Conservation (phyloP, 2,888 invertebrate genomes). For the Dryocosmus kuriphilus region DNA sequence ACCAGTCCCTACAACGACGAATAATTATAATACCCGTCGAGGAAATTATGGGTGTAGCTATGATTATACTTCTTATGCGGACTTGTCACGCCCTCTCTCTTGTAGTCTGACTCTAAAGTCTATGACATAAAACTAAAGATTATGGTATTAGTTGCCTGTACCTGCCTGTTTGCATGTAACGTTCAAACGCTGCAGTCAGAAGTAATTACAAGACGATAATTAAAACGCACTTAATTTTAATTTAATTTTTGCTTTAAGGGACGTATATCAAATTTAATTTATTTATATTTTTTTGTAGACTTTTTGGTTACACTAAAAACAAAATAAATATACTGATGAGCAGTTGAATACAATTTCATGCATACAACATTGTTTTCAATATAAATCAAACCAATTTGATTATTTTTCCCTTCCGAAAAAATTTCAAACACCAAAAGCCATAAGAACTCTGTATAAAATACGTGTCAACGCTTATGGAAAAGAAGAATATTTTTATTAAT, state of each 20-base stretch:
- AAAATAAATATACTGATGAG: not conserved
- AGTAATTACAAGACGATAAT: slow-evolving; percentile 3
- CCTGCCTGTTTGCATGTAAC: not conserved
- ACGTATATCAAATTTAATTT: not conserved
- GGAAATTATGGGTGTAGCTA: slow-evolving; percentile 32
- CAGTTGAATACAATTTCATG: too few relatives aligned
- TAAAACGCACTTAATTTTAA: not conserved
- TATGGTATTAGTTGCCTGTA: slow-evolving; percentile 12
- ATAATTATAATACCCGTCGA: slow-evolving; percentile 61
- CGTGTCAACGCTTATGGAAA: too few relatives aligned
- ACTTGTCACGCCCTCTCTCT: slow-evolving; percentile 19
- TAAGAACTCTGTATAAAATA: too few relatives aligned
- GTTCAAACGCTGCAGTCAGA: not conserved
- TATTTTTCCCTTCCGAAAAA: too few relatives aligned
- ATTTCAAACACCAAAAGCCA: too few relatives aligned
- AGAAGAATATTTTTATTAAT: too few relatives aligned
- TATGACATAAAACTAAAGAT: slow-evolving; percentile 25
- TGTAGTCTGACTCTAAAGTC: slow-evolving; percentile 12
- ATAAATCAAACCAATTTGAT: too few relatives aligned
- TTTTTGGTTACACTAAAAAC: not conserved
- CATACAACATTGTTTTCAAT: too few relatives aligned
- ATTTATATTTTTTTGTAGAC: not conserved
- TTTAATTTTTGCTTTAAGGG: not conserved
- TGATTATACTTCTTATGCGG: slow-evolving; percentile 25
- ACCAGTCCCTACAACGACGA: slow-evolving; percentile 34